Evolutionary conservation across 2,797 vertebrate species (phyloP).

Genomic region (Semotilus atromaculatus): DNA sequence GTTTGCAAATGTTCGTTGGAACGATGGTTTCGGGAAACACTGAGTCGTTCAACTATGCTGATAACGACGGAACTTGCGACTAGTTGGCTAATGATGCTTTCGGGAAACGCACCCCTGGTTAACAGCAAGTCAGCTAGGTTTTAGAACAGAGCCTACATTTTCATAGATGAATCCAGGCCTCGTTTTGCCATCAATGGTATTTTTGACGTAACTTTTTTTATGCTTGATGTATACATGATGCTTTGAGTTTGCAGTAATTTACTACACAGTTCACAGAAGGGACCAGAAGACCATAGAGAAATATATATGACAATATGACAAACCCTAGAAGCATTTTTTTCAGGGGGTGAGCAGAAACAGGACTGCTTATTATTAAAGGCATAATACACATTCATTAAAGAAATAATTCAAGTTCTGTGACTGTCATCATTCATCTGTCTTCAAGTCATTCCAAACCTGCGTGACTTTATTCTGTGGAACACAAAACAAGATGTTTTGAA

Average conservation of each 20-base stretch:
- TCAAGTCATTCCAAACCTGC: neutral
- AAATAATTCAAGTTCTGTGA: neutral
- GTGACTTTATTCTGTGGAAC: neutral
- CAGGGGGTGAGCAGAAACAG: neutral
- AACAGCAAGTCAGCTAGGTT: neutral
- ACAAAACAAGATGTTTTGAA: neutral
- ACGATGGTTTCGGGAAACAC: no score
- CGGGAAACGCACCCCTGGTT: no score
- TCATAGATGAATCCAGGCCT: neutral
- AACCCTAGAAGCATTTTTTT: neutral
- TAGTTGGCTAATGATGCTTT: no score
- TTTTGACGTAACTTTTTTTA: slow-evolving; percentile 5
- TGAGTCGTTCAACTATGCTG: no score
- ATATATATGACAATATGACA: neutral
- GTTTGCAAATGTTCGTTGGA: no score
- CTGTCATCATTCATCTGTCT: neutral
- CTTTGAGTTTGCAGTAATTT: slow-evolving; percentile 10
- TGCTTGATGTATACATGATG: neutral
- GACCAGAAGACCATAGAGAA: neutral
- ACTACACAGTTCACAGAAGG: neutral
- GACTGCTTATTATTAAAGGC: neutral
- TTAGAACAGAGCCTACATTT: neutral
- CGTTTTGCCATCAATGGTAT: neutral
- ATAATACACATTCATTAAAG: neutral
- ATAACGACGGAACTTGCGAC: no score